Conservation (phyloP, 2,113 vertebrate species). For the Cephalopterus ornatus region DNA sequence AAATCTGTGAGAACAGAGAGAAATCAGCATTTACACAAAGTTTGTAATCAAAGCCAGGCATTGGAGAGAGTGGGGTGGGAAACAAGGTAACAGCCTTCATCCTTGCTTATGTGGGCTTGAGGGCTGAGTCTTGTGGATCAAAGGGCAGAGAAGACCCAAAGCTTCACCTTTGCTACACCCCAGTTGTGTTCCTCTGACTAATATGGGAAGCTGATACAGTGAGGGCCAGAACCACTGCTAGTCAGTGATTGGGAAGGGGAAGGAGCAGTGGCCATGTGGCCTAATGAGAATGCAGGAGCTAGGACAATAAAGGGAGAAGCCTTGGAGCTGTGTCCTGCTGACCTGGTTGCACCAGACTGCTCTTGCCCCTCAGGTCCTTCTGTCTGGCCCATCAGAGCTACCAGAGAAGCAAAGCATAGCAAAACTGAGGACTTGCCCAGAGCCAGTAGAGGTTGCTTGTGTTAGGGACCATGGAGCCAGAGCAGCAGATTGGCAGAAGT, state of each 20-base stretch:
- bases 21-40: neutral
- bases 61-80: neutral
- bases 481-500: neutral
- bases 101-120: neutral
- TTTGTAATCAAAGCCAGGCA: neutral
- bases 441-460: neutral
- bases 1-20: neutral
- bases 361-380: neutral
- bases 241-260: neutral
- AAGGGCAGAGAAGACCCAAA: neutral
- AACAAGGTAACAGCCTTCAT: neutral
- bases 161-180: neutral
- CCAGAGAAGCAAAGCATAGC: neutral
- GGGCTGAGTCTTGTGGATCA: neutral
- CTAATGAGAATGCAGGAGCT: neutral
- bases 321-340: neutral
- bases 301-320: neutral
- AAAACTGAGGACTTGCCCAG: neutral
- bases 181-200: neutral
- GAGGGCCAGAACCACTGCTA: neutral
- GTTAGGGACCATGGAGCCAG: neutral
- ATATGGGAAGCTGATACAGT: neutral
- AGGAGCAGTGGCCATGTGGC: neutral
- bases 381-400: neutral
- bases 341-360: neutral